Evolutionary conservation across 1,140 invertebrate genomes (phyloP).

Genomic region (Aricia agestis): DNA sequence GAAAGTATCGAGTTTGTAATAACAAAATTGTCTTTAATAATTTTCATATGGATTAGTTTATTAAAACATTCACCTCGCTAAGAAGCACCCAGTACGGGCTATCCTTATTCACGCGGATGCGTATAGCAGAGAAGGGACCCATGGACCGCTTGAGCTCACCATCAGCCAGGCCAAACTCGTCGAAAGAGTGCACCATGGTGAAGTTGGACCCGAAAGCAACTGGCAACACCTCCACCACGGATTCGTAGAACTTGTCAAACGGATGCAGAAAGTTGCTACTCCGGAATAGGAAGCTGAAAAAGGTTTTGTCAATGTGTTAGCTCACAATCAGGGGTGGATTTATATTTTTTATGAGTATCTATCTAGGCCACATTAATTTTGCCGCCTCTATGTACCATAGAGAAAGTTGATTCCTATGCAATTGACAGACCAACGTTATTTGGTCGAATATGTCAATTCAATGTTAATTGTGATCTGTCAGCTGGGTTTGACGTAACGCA

Average conservation of each 20-base stretch:
- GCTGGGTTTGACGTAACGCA: too few relatives aligned
- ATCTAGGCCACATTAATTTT: too few relatives aligned
- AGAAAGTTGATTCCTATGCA: too few relatives aligned
- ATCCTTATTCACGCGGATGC: constrained; percentile 86
- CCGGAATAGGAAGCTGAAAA: constrained; percentile 87
- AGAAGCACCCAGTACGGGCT: constrained; percentile 94
- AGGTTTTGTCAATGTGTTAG: constrained; percentile 4
- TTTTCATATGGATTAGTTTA: background rate
- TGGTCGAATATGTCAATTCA: too few relatives aligned
- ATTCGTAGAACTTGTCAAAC: constrained; percentile 93
- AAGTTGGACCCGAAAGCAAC: constrained; percentile 81
- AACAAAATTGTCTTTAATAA: too few relatives aligned
- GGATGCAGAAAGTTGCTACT: constrained; percentile 95
- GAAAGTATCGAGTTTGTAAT: too few relatives aligned
- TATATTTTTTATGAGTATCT: too few relatives aligned
- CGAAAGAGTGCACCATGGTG: constrained; percentile 84
- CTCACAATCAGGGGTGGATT: constrained; percentile 10
- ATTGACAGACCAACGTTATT: too few relatives aligned
- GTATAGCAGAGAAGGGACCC: constrained; percentile 82
- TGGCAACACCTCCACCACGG: constrained; percentile 88
- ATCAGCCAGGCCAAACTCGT: constrained; percentile 86
- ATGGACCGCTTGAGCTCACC: constrained; percentile 81
- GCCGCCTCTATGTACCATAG: too few relatives aligned
- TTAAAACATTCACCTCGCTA: constrained; percentile 83
- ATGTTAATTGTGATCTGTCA: too few relatives aligned